Base-by-base conservation (phyloP, 2,888 invertebrate species). In the Euphydryas editha region DNA sequence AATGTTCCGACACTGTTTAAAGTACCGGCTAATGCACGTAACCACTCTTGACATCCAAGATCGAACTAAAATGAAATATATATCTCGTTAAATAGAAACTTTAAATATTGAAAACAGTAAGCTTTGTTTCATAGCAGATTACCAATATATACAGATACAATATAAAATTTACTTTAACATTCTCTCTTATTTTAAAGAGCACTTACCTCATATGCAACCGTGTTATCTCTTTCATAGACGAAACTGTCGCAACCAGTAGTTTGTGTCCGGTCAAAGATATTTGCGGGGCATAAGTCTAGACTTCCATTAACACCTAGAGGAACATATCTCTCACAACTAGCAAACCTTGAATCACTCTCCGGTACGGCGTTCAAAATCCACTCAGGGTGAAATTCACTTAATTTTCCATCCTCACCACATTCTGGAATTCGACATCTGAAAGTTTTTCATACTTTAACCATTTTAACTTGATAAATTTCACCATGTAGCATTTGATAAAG, bases 11-110 rank as follows among this genome's bases (percentile, higher is more conserved):
- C 77, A 74, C 94, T 95, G 77, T 94, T 94, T 4, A 95, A 83
- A 6, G 95, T 95, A 4, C 95, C 95, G 17, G 95, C 93, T 71
- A 95, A 76, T 0, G 95, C 92, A 58, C 95, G 82, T 78, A 94
- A 94, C 95, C 95, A 95, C 73, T 93, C 86, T 39, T 93, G 88
- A 75, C 95, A 95, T 36, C 93, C 93, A 5, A 95, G 80, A 71
- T 87, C 81, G 79, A 94, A 95, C 95, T 95, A 20, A 55, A 70
- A 65, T 1, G 49, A 18, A 30, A 57, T 42, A 20, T n/a, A 20
- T 0, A 39, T 7, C 10, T 36, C 18, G n/a, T 36, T n/a, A 44
- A 44, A 44, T 44, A n/a, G 5, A 0, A n/a, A n/a, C 1, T n/a
- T 7, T 11, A 44, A 44, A 44, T 6, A 39, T 39, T 11, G 1